Base-by-base conservation (phyloP, 2,797 vertebrate species). In the Chaunax sp. region DNA sequence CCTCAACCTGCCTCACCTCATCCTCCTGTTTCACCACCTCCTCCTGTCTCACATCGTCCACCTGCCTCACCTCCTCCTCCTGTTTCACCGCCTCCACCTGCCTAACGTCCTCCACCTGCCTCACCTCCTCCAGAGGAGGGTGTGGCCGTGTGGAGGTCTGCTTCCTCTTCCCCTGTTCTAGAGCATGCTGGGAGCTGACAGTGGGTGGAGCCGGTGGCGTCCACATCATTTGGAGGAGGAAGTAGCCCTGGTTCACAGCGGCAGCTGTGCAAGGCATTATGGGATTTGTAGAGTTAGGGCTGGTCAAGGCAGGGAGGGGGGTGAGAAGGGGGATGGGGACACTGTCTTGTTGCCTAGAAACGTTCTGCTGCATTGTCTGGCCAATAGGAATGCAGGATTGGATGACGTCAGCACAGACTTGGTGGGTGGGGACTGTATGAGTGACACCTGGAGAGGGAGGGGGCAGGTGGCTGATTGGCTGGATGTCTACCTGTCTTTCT, bases 211-310 rank as follows among this genome's bases (percentile, higher is more conserved):
- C 52, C 3, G 73, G 57, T n/a, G 83, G 81, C 0, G 83, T 47
- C 76, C 80, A 78, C 16, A 87, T 53, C 62, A 87, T 79, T 64
- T 81, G 80, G 22, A 86, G 45, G 3, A 90, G 20, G 30, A 85
- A 9, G 65, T 44, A 68, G 44, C 54, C 63, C 0, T 84, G 72
- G 23, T 72, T 71, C 4, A 46, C 37, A 1, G 43, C 8, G 0
- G 54, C 22, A 18, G 40, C 5, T 11, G 68, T 46, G 52, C 44
- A 69, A 26, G 75, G 47, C 44, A 62, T 56, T 19, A 13, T 49
- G 63, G 67, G 51, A 59, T 22, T 49, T 49, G 75, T 18, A 55
- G 56, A 30, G 18, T 45, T 47, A 13, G 40, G 3, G 23, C 3
- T 45, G 37, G 65, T n/a, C 3, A 41, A 4, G 4, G 61, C 18